Percentiles rank a stretch among this genome's conserved stretches.
Conservation (phyloP, 2,113 vertebrate genomes). For the Puntigrus tetrazona region DNA sequence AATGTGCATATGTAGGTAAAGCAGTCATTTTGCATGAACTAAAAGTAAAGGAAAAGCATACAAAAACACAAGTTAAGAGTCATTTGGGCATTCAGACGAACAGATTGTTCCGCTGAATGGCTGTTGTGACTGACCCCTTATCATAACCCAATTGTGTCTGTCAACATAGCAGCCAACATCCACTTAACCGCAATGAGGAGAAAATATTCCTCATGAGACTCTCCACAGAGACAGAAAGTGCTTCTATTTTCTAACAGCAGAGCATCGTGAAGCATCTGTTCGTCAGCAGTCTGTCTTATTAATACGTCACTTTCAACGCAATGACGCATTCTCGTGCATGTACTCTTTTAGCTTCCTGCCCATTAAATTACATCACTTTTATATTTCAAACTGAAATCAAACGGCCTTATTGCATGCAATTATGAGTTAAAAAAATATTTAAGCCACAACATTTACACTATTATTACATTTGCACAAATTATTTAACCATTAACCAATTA, state of each 20-base stretch:
- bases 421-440: too few relatives aligned
- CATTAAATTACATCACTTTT: too few relatives aligned
- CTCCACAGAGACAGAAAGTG: not conserved
- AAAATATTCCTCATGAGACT: not conserved
- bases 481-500: too few relatives aligned
- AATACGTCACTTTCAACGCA: too few relatives aligned
- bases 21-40: not conserved
- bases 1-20: not conserved
- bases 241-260: not conserved
- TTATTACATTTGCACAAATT: too few relatives aligned
- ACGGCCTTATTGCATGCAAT: too few relatives aligned
- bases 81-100: not conserved
- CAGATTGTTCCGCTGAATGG: not conserved
- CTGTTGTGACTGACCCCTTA: conserved; percentile 29
- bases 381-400: too few relatives aligned
- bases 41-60: not conserved
- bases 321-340: too few relatives aligned
- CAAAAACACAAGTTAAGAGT: not conserved
- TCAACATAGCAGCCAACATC: conserved; percentile 51
- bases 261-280: too few relatives aligned
- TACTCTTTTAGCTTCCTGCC: too few relatives aligned
- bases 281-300: too few relatives aligned
- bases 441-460: too few relatives aligned
- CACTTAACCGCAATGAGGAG: conserved; percentile 17
- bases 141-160: conserved; percentile 15